Percentiles rank a stretch among this genome's conserved stretches.
phyloP scores from a whole-genome alignment of 2,797 vertebrate species.

The Threskiornis aethiopicus region DNA sequence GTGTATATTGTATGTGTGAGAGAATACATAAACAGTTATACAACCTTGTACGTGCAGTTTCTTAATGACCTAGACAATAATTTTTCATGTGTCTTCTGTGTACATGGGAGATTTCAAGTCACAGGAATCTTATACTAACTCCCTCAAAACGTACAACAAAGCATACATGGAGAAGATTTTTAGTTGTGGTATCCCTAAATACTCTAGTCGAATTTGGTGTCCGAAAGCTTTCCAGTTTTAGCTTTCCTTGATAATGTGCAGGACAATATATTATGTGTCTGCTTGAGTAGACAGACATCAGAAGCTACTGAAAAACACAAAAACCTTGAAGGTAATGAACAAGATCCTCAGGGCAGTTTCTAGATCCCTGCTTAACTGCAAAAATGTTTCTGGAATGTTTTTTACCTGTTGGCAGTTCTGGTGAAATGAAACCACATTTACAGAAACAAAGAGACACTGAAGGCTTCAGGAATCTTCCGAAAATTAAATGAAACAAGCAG shows the following conservation, averaged over 20 bases:
- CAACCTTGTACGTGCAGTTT: background rate
- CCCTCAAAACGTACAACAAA: background rate
- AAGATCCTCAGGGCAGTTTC: background rate
- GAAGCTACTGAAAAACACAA: background rate
- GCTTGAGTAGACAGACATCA: background rate
- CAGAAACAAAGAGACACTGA: background rate
- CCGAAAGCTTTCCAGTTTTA: background rate
- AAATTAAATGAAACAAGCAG: background rate
- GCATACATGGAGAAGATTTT: background rate
- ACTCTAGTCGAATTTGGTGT: background rate
- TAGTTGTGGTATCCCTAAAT: background rate
- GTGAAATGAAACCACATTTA: background rate
- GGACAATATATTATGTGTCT: background rate
- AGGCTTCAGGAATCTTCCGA: background rate
- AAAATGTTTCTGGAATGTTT: background rate
- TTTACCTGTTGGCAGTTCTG: background rate
- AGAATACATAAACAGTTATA: background rate
- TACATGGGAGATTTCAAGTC: background rate
- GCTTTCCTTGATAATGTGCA: background rate
- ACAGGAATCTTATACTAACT: background rate
- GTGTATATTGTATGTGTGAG: background rate
- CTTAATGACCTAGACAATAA: background rate
- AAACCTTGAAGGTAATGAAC: background rate
- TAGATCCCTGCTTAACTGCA: background rate
- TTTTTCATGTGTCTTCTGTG: background rate